Evolutionary conservation across 2,888 invertebrate species (phyloP).

Genomic region (Panopea generosa): DNA sequence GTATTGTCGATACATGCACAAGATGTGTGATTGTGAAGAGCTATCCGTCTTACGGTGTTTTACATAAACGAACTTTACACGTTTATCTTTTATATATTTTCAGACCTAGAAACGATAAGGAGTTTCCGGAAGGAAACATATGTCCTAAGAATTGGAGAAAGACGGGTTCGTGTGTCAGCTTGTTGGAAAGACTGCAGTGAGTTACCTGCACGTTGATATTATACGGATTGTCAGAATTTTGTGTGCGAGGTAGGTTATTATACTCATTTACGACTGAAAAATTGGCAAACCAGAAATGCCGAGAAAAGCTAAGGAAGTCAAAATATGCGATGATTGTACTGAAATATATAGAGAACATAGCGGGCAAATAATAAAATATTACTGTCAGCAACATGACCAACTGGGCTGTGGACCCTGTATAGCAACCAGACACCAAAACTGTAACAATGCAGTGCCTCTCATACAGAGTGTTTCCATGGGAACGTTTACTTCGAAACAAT

Average conservation of each 20-base stretch:
- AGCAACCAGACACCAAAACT: neutral
- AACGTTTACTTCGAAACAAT: too few species aligned
- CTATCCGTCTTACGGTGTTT: too few species aligned
- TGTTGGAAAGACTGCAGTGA: neutral
- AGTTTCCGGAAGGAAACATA: too few species aligned
- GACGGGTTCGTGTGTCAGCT: neutral
- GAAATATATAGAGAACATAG: neutral
- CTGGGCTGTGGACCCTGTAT: neutral
- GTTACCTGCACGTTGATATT: neutral
- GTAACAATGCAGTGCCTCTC: too few species aligned
- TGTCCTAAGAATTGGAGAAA: too few species aligned
- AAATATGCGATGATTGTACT: neutral
- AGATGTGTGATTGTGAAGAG: too few species aligned
- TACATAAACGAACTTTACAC: too few species aligned
- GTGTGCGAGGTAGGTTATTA: neutral
- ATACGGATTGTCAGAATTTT: neutral
- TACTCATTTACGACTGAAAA: neutral
- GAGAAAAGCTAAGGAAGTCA: neutral
- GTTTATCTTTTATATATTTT: too few species aligned
- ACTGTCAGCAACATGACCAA: neutral
- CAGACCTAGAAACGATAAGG: too few species aligned
- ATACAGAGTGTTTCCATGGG: too few species aligned
- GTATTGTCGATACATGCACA: too few species aligned
- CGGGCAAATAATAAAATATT: neutral
- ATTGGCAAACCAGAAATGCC: neutral